Conservation (phyloP, 2,888 invertebrate species). For the Eupithecia centaureata region DNA sequence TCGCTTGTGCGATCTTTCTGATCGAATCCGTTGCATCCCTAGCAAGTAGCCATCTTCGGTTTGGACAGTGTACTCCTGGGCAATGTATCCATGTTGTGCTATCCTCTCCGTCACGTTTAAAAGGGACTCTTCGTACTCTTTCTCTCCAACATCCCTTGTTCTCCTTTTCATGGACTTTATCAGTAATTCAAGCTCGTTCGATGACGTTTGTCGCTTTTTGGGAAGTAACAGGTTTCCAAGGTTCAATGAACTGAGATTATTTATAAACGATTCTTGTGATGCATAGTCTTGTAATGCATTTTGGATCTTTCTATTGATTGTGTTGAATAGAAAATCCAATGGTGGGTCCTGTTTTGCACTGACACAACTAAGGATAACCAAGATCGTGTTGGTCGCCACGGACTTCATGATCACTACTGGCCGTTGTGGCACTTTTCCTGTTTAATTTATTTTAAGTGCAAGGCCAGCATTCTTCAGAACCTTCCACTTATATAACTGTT, state of each 20-base stretch:
- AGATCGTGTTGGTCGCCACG: background rate
- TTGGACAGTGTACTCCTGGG: conserved; percentile 58
- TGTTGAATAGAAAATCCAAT: background rate
- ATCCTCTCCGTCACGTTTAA: conserved; percentile 36
- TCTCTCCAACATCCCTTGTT: background rate
- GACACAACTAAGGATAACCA: background rate
- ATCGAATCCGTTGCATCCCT: conserved; percentile 57
- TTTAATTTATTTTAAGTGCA: background rate
- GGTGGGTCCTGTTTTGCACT: background rate
- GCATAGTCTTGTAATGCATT: background rate
- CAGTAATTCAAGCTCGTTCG: background rate
- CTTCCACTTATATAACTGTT: background rate
- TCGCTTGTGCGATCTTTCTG: conserved; percentile 39
- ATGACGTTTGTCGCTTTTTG: background rate
- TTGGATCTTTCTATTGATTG: background rate
- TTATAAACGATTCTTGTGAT: background rate
- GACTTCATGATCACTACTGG: conserved; percentile 1
- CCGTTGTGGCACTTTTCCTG: background rate
- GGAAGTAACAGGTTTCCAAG: background rate
- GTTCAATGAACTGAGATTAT: background rate
- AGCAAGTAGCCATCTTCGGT: conserved; percentile 69
- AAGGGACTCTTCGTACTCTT: conserved; percentile 3
- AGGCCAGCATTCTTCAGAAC: background rate
- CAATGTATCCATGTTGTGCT: conserved; percentile 52
- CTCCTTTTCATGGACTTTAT: background rate